phyloP scores from a whole-genome alignment of 2,888 invertebrate species.

The Chymomyza fuscimana region DNA sequence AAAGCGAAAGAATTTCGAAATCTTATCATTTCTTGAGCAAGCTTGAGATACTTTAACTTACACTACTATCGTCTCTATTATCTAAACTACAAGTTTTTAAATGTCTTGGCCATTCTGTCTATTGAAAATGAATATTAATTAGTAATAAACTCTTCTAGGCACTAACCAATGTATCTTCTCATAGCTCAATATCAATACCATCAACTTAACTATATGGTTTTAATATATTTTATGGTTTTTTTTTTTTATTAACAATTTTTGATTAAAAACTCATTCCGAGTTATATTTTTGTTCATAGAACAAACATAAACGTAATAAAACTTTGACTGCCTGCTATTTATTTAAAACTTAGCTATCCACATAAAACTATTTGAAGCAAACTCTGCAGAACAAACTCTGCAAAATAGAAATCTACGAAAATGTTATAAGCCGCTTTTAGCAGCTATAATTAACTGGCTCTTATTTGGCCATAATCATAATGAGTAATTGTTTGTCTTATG shows the following conservation, averaged over 20 bases:
- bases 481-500: background rate
- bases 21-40: no score
- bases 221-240: background rate
- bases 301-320: background rate
- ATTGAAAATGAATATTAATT: no score
- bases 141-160: no score
- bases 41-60: no score
- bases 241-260: background rate
- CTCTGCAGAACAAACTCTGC: background rate
- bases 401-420: background rate
- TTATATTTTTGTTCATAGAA: background rate
- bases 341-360: background rate
- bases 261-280: background rate
- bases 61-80: no score
- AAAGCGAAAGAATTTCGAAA: no score
- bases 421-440: background rate
- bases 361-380: background rate
- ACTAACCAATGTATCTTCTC: no score
- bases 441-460: background rate
- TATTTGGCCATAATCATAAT: background rate
- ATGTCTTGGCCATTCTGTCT: no score
- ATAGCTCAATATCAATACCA: no score
- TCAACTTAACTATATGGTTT: background rate
- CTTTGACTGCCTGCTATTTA: background rate
- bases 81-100: no score